Percentiles rank a stretch among this genome's conserved stretches.
These are phyloP conservation scores for Leucosticte australis DNA, from an alignment of 2,113 vertebrate species.

Conservation along the genomic window DNA sequence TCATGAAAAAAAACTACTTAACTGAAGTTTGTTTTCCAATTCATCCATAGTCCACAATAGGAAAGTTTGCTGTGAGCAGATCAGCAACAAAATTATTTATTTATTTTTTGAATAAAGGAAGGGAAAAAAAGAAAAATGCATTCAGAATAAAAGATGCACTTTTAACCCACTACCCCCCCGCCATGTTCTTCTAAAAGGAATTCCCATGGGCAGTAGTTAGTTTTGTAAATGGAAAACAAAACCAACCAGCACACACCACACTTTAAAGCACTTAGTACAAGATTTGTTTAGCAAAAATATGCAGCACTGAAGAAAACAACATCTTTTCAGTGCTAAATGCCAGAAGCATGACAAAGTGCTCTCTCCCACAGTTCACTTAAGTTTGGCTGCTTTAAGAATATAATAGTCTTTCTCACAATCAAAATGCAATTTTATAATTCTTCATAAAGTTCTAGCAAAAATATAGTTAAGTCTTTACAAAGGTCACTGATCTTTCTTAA, in stretches of 20 bases:
- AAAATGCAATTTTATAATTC: not conserved
- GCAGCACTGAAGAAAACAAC: not conserved
- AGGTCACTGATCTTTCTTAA: not conserved
- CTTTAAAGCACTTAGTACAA: not conserved
- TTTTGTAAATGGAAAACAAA: not conserved
- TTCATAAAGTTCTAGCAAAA: not conserved
- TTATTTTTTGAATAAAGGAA: not conserved
- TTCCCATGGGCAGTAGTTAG: not conserved
- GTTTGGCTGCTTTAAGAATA: not conserved
- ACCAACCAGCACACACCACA: not conserved
- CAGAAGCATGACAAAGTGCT: not conserved
- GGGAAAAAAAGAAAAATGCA: not conserved
- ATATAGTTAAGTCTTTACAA: not conserved
- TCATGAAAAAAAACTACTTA: not conserved
- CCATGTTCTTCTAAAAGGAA: not conserved
- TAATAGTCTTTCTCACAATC: not conserved
- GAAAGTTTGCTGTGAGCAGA: not conserved
- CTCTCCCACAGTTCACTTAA: not conserved
- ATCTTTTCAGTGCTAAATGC: not conserved
- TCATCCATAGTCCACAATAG: not conserved
- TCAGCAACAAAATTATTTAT: not conserved
- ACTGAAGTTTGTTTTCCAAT: not conserved
- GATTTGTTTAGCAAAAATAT: not conserved
- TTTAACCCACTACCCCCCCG: not conserved
- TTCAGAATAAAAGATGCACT: not conserved